Evolutionary conservation across 2,888 invertebrate species (phyloP).

Genomic region (Phlogophora meticulosa): DNA sequence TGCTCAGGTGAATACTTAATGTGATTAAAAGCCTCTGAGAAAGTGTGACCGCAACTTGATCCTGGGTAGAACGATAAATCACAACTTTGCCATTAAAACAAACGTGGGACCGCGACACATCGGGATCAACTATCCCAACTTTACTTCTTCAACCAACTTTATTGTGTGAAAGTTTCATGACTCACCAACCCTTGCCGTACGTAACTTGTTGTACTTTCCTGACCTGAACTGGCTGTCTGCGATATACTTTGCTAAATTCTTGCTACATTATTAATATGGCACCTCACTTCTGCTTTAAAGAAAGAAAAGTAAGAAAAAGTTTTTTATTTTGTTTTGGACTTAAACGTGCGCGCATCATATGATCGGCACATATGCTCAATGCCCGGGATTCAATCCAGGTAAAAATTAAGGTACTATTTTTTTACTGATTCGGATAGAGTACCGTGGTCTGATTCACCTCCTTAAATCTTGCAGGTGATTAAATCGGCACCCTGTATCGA

Average conservation of each 20-base stretch:
- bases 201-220: conserved; percentile 60
- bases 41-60: conserved; percentile 75
- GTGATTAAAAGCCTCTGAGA: conserved; percentile 80
- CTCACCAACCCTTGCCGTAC: conserved; percentile 75
- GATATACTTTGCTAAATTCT: conserved; percentile 35
- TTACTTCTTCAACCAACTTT: conserved; percentile 80
- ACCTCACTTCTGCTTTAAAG: background rate
- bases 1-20: conserved; percentile 73
- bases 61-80: conserved; percentile 80
- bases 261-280: conserved; percentile 32
- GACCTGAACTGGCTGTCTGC: conserved; percentile 46
- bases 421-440: no score
- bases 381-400: no score
- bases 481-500: no score
- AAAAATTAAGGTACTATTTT: no score
- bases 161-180: conserved; percentile 83
- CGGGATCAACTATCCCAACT: conserved; percentile 83
- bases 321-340: no score
- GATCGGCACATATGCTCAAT: no score
- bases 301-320: background rate
- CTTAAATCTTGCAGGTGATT: no score
- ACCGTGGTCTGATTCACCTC: no score
- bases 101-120: conserved; percentile 81
- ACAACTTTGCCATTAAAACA: conserved; percentile 86
- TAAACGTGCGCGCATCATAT: no score